Percentiles rank a stretch among this genome's conserved stretches.
Evolutionary conservation across 1,140 invertebrate genomes (phyloP).

Genomic region (Drosophila eugracilis): DNA sequence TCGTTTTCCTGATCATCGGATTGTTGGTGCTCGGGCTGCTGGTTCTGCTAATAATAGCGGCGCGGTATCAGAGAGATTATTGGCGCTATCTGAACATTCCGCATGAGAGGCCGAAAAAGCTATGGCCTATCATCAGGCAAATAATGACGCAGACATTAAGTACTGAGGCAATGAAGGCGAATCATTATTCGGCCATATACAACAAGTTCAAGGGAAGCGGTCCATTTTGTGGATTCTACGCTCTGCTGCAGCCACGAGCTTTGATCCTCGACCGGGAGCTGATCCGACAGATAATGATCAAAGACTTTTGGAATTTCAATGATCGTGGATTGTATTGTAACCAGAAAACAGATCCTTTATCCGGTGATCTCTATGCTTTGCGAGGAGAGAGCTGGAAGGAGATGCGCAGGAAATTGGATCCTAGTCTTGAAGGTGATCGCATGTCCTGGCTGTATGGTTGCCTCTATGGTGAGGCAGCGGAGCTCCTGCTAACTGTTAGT

Average conservation of each 20-base stretch:
- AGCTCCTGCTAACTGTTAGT: constrained; percentile 56
- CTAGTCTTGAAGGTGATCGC: constrained; percentile 87
- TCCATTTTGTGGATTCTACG: constrained; percentile 80
- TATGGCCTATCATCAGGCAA: constrained; percentile 67
- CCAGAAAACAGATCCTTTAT: constrained; percentile 85
- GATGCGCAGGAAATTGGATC: constrained; percentile 87
- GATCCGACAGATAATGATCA: constrained; percentile 87
- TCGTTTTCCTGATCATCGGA: constrained; percentile 68
- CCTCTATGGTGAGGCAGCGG: constrained; percentile 62
- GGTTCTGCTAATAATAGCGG: constrained; percentile 55
- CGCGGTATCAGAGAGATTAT: constrained; percentile 76
- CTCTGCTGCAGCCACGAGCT: constrained; percentile 67
- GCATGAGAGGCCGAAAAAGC: constrained; percentile 71
- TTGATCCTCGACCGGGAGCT: constrained; percentile 85
- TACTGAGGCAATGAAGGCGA: constrained; percentile 60
- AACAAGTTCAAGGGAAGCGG: constrained; percentile 74
- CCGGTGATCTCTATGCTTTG: constrained; percentile 86
- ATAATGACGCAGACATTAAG: constrained; percentile 60
- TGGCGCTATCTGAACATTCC: constrained; percentile 76
- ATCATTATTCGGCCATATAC: constrained; percentile 66
- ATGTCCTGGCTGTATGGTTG: constrained; percentile 86
- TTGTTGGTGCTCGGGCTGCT: constrained; percentile 63
- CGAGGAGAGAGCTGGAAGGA: constrained; percentile 87
- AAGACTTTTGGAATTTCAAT: constrained; percentile 87
- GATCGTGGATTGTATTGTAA: constrained; percentile 86